Percentiles rank a stretch among this genome's conserved stretches.
Evolutionary conservation across 2,797 vertebrate species (phyloP).

Genomic region (Aldrovandia affinis): DNA sequence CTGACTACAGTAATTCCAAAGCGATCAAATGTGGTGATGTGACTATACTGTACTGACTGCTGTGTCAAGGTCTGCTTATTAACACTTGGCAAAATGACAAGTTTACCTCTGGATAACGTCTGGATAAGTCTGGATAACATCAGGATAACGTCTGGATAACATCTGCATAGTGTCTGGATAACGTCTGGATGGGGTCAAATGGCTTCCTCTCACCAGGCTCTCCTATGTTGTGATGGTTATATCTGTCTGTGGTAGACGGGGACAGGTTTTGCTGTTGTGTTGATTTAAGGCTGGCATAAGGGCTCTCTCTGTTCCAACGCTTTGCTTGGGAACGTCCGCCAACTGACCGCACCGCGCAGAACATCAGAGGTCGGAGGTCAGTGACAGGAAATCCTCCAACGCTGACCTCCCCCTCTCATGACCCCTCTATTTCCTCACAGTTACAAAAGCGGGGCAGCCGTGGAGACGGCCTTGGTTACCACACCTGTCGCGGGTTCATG

Average conservation of each 20-base stretch:
- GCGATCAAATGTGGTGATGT: not conserved
- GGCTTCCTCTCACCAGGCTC: not conserved
- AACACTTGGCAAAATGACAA: not conserved
- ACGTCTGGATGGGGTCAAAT: not conserved
- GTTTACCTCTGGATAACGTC: not conserved
- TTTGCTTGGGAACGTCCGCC: not conserved
- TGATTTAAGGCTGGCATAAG: not conserved
- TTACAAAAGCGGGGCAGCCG: not conserved
- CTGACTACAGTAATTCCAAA: not conserved
- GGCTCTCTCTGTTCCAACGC: not conserved
- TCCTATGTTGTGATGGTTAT: not conserved
- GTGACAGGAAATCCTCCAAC: not conserved
- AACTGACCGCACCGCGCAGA: not conserved
- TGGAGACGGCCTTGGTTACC: not conserved
- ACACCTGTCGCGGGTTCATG: not conserved
- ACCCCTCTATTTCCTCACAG: not conserved
- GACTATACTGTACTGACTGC: not conserved
- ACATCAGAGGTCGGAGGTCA: not conserved
- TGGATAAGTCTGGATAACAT: not conserved
- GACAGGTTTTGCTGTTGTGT: not conserved
- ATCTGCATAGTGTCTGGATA: not conserved
- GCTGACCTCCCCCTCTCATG: not conserved
- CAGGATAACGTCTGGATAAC: not conserved
- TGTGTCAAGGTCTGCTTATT: not conserved
- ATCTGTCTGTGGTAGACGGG: not conserved